Evolutionary conservation across 2,113 vertebrate species (phyloP).

Genomic region (Anas platyrhynchos): DNA sequence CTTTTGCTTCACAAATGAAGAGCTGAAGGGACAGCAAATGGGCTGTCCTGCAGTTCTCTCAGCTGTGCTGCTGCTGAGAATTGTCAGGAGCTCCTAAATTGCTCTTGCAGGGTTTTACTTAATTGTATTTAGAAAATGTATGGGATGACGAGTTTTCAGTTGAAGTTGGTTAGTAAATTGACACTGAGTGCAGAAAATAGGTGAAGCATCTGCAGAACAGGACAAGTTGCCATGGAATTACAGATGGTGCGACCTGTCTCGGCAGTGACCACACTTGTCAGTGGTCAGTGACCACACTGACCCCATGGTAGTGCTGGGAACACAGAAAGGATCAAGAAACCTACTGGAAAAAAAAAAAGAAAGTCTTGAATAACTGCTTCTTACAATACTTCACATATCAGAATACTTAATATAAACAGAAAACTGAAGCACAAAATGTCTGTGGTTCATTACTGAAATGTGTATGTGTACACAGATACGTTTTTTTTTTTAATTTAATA

Average conservation of each 20-base stretch:
- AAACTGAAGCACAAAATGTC: background rate
- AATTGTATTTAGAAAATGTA: background rate
- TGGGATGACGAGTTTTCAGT: background rate
- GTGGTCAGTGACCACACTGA: background rate
- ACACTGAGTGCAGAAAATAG: background rate
- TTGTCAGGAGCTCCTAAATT: background rate
- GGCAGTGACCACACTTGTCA: background rate
- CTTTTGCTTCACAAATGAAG: background rate
- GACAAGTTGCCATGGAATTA: background rate
- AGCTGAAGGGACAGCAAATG: background rate
- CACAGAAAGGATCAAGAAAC: background rate
- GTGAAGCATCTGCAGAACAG: background rate
- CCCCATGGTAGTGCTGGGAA: background rate
- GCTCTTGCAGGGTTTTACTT: background rate
- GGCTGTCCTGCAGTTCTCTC: background rate
- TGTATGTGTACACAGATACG: background rate
- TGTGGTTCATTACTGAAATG: background rate
- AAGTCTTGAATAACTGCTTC: background rate
- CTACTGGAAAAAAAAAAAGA: background rate
- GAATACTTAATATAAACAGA: too few species aligned
- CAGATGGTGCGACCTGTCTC: background rate
- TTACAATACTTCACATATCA: background rate
- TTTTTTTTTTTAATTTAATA: background rate
- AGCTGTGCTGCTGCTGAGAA: background rate
- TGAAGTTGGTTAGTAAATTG: background rate